Conservation (phyloP, 2,113 vertebrate genomes). For the Rana temporaria region DNA sequence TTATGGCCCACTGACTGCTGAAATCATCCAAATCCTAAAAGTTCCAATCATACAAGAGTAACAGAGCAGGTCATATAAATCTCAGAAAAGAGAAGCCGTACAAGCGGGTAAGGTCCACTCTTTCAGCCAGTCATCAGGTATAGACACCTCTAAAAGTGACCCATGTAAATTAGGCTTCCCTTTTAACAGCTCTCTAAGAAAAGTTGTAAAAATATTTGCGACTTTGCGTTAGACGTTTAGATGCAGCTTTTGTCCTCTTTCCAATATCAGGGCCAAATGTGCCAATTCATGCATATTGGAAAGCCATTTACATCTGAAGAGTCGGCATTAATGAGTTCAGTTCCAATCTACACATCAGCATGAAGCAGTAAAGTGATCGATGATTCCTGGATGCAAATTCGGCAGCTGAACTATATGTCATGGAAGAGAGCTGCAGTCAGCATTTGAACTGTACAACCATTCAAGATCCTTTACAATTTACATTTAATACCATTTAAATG, state of each 20-base stretch:
- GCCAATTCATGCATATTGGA: constrained; percentile 1
- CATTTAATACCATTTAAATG: background rate
- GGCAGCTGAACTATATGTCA: background rate
- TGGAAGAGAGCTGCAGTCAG: constrained; percentile 9
- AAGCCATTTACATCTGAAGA: constrained; percentile 14
- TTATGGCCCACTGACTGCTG: too few species aligned
- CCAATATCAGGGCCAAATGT: background rate
- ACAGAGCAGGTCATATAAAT: too few species aligned
- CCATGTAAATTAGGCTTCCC: too few species aligned
- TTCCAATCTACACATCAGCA: constrained; percentile 7
- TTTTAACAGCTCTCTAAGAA: too few species aligned
- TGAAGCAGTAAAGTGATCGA: constrained; percentile 16
- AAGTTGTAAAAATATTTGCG: background rate
- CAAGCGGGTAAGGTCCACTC: too few species aligned
- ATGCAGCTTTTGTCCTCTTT: background rate
- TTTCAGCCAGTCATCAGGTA: too few species aligned
- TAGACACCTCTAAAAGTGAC: too few species aligned
- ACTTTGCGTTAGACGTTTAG: background rate
- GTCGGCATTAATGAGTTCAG: constrained; percentile 8
- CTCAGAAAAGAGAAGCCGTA: too few species aligned
- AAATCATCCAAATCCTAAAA: too few species aligned
- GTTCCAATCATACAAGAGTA: too few species aligned
- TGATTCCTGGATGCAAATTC: background rate
- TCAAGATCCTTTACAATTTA: background rate
- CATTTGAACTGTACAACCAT: background rate